Evolutionary conservation across 2,888 invertebrate species (phyloP).

Genomic region (Pteria penguin): DNA sequence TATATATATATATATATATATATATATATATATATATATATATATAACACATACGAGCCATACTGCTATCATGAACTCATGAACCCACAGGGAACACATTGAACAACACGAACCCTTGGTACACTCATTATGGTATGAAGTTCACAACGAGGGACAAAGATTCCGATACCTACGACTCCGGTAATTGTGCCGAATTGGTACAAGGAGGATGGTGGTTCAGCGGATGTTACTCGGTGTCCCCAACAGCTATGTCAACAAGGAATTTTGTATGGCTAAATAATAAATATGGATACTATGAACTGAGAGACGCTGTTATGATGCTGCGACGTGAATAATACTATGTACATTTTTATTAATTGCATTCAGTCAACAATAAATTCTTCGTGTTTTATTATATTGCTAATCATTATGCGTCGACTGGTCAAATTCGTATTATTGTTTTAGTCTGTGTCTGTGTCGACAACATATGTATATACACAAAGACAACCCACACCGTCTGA

Average conservation of each 20-base stretch:
- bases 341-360: too few relatives aligned
- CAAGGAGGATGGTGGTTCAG: not conserved
- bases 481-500: too few relatives aligned
- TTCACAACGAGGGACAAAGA: not conserved
- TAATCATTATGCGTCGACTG: too few relatives aligned
- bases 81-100: not conserved
- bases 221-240: not conserved
- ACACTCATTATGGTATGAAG: not conserved
- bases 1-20: too few relatives aligned
- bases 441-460: too few relatives aligned
- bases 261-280: not conserved
- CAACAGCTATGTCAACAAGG: not conserved
- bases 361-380: too few relatives aligned
- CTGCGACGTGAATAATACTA: not conserved
- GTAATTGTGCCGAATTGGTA: not conserved
- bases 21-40: too few relatives aligned
- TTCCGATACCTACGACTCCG: not conserved
- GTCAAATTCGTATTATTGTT: too few relatives aligned
- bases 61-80: too few relatives aligned
- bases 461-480: too few relatives aligned
- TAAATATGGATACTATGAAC: not conserved
- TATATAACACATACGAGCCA: too few relatives aligned
- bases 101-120: not conserved
- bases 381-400: too few relatives aligned
- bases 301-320: not conserved